These are phyloP conservation scores for Clusia tigrina DNA, from an alignment of 2,888 invertebrate species.

Conservation along the genomic window DNA sequence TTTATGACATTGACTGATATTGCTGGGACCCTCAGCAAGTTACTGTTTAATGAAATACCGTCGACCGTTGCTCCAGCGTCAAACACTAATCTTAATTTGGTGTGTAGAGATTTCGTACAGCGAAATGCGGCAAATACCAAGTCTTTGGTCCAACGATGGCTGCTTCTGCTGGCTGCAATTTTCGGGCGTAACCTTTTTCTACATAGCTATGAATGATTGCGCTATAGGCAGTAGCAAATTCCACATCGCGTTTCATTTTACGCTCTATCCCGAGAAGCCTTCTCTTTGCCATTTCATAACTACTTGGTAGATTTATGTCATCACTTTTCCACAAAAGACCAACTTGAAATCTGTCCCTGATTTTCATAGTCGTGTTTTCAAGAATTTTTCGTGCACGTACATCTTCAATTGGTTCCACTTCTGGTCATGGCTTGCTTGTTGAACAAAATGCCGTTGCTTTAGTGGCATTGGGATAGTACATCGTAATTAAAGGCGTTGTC, in stretches of 20 bases:
- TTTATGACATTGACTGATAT: constrained; percentile 11
- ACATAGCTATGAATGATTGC: constrained; percentile 32
- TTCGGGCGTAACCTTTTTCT: no score
- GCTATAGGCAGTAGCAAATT: constrained; percentile 26
- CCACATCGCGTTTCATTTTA: constrained; percentile 29
- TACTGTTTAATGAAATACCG: constrained; percentile 43
- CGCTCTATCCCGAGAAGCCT: constrained; percentile 33
- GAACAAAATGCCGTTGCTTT: no score
- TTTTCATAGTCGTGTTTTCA: constrained; percentile 5
- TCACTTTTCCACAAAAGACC: constrained; percentile 17
- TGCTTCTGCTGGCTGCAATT: no score
- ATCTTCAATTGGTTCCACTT: not conserved
- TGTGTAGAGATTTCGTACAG: not conserved
- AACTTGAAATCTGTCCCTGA: constrained; percentile 1
- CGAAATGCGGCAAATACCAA: constrained; percentile 22
- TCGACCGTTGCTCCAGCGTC: constrained; percentile 50
- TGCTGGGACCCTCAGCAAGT: constrained; percentile 47
- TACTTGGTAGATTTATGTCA: constrained; percentile 14
- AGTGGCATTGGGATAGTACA: no score
- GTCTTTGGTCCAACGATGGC: constrained; percentile 11
- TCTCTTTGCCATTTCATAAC: constrained; percentile 34
- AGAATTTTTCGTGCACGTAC: not conserved
- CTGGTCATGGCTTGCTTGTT: constrained; percentile 1
- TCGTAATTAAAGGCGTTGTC: no score
- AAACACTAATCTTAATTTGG: not conserved